Base-by-base conservation (phyloP, 1,140 invertebrate genomes). In the Caenorhabditis remanei region DNA sequence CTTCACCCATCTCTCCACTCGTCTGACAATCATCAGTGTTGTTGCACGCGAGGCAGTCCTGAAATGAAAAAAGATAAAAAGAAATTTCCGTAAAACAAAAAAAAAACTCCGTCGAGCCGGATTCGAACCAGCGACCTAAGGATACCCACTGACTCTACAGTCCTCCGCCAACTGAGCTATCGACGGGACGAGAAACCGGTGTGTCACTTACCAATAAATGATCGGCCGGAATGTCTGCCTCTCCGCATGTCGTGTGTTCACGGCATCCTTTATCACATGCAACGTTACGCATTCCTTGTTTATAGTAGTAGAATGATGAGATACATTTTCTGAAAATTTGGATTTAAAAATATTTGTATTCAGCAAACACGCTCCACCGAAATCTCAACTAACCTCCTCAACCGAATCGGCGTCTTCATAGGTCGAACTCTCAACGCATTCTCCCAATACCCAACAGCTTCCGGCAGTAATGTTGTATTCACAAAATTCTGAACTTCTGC, bases 1-100 rank as follows among this genome's bases (percentile, higher is more conserved):
- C 97, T 8, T 93, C 83, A 7, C 87, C 86, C 40, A 56, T 82
- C 24, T 85, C 32, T 43, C 89, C 90, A 24, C 85, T 83, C 79
- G 48, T 90, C 65, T 85, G 84, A 19, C 87, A 90, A 86, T 67
- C 91, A 67, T 88, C 91, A 16, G 90, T 84, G 46, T 86, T 87
- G 50, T 85, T 79, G 56, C 91, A 91, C 1, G 90, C 83, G 24
- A 88, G 82, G 21, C 83, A 84, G 32, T 67, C 63, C 58, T 63
- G 32, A 40, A 58, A 55, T 19, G 5, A 14, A 48, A 55, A 55
- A n/a, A 89, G 88, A 55, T 89, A 87, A 46, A 89, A 55, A 41
- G 79, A 50, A 53, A 82, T 90, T 4, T 88, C 85, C 53, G 87
- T 89, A 82, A 91, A 87, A 87, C 90, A 41, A 53, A 88, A 82